These are phyloP conservation scores for Tetranychus piercei DNA, from an alignment of 2,888 invertebrate species.

Conservation along the genomic window DNA sequence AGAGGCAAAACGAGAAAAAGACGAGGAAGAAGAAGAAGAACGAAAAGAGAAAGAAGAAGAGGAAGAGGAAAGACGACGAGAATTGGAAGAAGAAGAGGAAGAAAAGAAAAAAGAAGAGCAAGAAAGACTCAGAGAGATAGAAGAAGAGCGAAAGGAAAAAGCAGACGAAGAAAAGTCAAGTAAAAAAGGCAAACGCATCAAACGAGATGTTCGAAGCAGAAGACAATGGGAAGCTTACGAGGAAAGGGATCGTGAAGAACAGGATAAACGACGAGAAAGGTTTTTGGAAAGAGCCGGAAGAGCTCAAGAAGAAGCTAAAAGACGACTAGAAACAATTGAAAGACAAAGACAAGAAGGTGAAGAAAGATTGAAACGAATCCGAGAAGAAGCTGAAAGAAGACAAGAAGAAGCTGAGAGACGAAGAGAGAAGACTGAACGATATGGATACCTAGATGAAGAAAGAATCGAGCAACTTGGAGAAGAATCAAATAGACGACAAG, in stretches of 20 bases:
- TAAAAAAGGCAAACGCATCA: not conserved
- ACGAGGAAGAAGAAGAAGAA: not conserved
- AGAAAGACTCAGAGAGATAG: not conserved
- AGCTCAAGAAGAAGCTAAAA: no score
- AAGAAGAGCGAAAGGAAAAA: not conserved
- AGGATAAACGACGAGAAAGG: not conserved
- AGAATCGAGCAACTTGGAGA: no score
- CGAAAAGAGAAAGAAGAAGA: not conserved
- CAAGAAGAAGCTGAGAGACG: no score
- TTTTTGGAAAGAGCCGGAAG: no score
- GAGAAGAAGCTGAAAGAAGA: no score
- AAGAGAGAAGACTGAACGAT: no score
- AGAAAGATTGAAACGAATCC: no score
- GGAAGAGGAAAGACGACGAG: not conserved
- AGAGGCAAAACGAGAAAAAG: not conserved
- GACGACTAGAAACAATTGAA: no score
- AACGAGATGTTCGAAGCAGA: not conserved
- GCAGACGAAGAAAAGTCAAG: not conserved
- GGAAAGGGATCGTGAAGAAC: not conserved
- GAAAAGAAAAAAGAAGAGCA: no score
- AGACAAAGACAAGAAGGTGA: no score
- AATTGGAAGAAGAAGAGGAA: not conserved
- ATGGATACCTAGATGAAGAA: no score
- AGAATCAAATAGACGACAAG: no score
- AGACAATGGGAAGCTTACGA: not conserved